Conservation (phyloP, 1,140 invertebrate species). For the Aleiodes sp. region DNA sequence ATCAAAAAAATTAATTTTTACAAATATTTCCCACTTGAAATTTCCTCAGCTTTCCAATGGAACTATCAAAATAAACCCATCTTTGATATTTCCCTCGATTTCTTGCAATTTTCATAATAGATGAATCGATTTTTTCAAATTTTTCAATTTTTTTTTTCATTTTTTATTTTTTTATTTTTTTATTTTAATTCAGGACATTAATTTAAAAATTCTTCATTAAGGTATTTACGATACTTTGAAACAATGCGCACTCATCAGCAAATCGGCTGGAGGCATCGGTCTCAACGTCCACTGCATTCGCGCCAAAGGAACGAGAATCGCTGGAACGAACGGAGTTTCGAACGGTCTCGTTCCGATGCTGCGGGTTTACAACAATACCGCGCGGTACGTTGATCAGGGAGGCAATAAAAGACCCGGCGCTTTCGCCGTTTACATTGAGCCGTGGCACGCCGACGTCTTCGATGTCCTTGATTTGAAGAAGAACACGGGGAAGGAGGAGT, state of each 20-base stretch:
- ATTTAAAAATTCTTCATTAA: no score
- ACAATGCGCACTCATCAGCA: constrained; percentile 95
- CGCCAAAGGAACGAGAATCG: constrained; percentile 90
- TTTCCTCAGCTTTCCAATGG: no score
- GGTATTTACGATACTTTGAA: constrained; percentile 97
- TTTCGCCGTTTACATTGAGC: constrained; percentile 98
- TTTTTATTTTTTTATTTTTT: no score
- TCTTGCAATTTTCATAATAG: no score
- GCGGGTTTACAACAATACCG: constrained; percentile 95
- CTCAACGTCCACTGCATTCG: constrained; percentile 97
- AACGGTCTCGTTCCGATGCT: constrained; percentile 99
- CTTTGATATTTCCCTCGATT: no score
- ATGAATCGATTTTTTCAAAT: no score
- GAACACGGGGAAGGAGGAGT: constrained; percentile 87
- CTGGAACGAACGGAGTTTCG: constrained; percentile 93
- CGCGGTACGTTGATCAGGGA: constrained; percentile 97
- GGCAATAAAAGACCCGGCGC: constrained; percentile 98
- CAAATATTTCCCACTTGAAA: no score
- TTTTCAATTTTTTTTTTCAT: no score
- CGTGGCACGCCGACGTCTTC: constrained; percentile 98
- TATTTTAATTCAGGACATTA: no score
- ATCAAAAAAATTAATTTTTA: no score
- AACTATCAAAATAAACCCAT: no score
- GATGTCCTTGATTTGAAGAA: constrained; percentile 95
- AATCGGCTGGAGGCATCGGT: constrained; percentile 97